These are phyloP conservation scores for Neolamprologus fasciatus DNA, from an alignment of 2,113 vertebrate genomes.

Conservation along the genomic window DNA sequence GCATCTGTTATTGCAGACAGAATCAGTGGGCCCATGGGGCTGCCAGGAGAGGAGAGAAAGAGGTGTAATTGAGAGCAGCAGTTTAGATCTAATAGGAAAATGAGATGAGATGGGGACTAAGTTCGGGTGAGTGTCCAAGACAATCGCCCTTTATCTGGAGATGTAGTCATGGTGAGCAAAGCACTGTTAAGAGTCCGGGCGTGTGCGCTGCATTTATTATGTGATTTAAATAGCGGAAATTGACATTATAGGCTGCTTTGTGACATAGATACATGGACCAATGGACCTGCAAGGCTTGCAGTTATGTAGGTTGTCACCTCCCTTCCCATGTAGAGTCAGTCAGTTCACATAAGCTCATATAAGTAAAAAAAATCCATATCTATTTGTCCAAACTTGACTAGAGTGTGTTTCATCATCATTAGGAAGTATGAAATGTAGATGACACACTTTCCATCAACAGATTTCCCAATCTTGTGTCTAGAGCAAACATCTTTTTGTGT, in stretches of 20 bases:
- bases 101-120: constrained; percentile 54
- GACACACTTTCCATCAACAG: background rate
- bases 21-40: constrained; percentile 48
- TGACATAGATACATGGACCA: background rate
- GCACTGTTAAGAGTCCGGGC: background rate
- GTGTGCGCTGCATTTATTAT: background rate
- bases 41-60: constrained; percentile 20
- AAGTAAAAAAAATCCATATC: background rate
- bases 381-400: background rate
- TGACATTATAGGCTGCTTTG: background rate
- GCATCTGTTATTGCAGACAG: constrained; percentile 67
- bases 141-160: constrained; percentile 36
- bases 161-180: background rate
- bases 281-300: background rate
- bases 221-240: background rate
- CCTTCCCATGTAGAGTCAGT: constrained; percentile 5
- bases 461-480: background rate
- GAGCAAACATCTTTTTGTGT: background rate
- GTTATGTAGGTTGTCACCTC: background rate
- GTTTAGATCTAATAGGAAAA: constrained; percentile 69
- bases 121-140: constrained; percentile 38
- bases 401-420: background rate
- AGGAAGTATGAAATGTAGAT: background rate
- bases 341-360: background rate
- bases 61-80: constrained; percentile 64